Evolutionary conservation across 1,140 invertebrate genomes (phyloP).

Genomic region (Epicauta chinensis): DNA sequence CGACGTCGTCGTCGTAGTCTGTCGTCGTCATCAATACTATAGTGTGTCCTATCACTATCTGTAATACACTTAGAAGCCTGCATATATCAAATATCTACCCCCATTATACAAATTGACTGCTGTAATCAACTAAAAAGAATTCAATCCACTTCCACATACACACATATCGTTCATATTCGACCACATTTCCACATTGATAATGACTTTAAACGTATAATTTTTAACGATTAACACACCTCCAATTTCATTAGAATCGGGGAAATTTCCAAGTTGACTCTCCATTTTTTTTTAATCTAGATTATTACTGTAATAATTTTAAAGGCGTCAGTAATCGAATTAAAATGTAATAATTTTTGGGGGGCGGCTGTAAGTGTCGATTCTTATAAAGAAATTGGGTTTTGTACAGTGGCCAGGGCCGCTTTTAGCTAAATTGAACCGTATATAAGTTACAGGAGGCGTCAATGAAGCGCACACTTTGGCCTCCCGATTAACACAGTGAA

Average conservation of each 20-base stretch:
- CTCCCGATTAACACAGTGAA: neutral
- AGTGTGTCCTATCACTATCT: conserved; percentile 36
- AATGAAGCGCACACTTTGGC: conserved; percentile 28
- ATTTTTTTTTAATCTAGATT: conserved; percentile 30
- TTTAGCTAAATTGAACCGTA: conserved; percentile 41
- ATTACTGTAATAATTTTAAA: conserved; percentile 30
- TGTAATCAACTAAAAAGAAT: conserved; percentile 43
- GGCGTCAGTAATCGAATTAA: conserved; percentile 29
- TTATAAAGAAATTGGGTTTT: conserved; percentile 35
- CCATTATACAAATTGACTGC: conserved; percentile 45
- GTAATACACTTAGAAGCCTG: conserved; percentile 40
- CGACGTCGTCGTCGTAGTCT: neutral
- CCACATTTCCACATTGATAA: no score
- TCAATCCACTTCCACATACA: conserved; percentile 35
- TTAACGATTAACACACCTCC: no score
- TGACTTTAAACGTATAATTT: no score
- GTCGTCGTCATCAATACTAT: conserved; percentile 38
- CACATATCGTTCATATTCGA: neutral
- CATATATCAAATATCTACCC: conserved; percentile 44
- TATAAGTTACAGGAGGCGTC: conserved; percentile 36
- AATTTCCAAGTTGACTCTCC: no score
- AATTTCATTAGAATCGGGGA: no score
- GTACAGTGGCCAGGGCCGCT: conserved; percentile 38
- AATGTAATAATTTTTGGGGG: conserved; percentile 35
- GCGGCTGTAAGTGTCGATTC: conserved; percentile 40